Conservation (phyloP, 1,140 invertebrate species). For the Pomacea maculata region DNA sequence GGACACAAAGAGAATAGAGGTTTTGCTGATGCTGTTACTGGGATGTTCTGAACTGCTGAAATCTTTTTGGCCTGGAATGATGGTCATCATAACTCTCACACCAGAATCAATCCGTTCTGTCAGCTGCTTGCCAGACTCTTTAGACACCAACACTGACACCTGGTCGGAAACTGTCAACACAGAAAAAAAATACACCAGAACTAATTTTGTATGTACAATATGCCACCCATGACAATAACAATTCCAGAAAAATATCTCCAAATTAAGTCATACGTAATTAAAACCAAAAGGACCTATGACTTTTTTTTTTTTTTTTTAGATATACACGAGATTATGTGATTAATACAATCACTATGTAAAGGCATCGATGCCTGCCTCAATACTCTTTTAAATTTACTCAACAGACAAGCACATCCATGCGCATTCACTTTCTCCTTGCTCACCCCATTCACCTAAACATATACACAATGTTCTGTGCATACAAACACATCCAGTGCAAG, state of each 20-base stretch:
- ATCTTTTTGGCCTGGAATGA: constrained; percentile 69
- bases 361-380: not conserved
- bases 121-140: constrained; percentile 79
- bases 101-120: constrained; percentile 75
- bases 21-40: constrained; percentile 58
- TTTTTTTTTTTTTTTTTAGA: not conserved
- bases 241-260: too few relatives aligned
- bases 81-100: constrained; percentile 74
- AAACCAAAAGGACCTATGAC: not conserved
- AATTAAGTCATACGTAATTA: not conserved
- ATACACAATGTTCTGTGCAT: too few relatives aligned
- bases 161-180: constrained; percentile 70
- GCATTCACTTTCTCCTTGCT: too few relatives aligned
- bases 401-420: too few relatives aligned
- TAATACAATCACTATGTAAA: not conserved
- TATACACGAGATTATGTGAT: not conserved
- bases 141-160: constrained; percentile 80
- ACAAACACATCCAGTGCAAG: too few relatives aligned
- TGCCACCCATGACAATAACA: not conserved
- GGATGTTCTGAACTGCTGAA: not conserved
- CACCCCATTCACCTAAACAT: too few relatives aligned
- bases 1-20: constrained; percentile 89
- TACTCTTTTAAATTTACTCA: not conserved
- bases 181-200: not conserved
- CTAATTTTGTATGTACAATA: not conserved